Percentiles rank a stretch among this genome's conserved stretches.
Conservation (phyloP, 2,113 vertebrate genomes). For the Dicerorhinus sumatrensis region DNA sequence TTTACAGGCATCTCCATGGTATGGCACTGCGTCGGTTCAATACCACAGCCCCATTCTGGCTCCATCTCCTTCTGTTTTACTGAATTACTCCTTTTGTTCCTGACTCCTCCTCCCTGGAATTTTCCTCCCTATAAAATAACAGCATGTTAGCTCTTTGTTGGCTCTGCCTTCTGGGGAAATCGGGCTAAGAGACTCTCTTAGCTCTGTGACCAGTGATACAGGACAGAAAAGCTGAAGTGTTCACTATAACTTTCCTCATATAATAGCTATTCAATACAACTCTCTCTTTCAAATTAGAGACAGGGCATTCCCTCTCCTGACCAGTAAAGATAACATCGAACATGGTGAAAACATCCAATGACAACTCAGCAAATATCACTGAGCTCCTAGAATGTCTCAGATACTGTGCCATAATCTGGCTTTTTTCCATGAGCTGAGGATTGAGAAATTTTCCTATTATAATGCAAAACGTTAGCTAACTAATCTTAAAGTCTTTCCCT, state of each 20-base stretch:
- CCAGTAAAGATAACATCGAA: background rate
- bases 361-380: background rate
- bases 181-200: background rate
- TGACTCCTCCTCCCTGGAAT: background rate
- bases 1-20: background rate
- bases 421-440: background rate
- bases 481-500: background rate
- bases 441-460: background rate
- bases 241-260: background rate
- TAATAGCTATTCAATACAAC: background rate
- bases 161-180: background rate
- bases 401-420: background rate
- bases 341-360: background rate
- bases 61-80: background rate
- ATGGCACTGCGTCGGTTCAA: background rate
- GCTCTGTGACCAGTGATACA: background rate
- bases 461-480: constrained; percentile 15
- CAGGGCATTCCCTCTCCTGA: background rate
- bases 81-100: background rate
- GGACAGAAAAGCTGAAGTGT: background rate
- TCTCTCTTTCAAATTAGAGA: constrained; percentile 22
- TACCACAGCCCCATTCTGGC: background rate
- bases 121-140: background rate
- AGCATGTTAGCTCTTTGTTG: background rate
- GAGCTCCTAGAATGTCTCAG: background rate